Evolutionary conservation across 2,888 invertebrate species (phyloP), one percentile per base, ranked within the genome.

Genomic region (Luperina testacea): DNA sequence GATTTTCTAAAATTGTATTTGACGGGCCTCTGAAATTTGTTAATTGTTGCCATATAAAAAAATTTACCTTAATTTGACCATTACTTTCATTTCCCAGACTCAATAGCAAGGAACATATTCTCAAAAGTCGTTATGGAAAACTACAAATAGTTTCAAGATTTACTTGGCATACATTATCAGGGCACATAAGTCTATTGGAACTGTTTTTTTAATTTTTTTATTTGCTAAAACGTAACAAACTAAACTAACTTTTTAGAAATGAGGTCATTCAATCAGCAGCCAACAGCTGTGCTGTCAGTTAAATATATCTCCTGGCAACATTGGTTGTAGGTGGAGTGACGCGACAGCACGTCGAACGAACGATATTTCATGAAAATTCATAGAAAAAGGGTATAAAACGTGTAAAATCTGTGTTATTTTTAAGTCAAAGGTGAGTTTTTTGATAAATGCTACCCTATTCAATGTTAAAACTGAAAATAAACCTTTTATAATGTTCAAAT

Each of bases 331-430:
- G 89, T 77, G 89, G 80, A 92, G 93, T 93, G 95, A 95, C 93
- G 95, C 94, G 94, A 90, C 89, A 92, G 92, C 86, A 91, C 86
- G 93, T 94, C 94, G 94, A 95, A 93, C 95, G 95, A 95, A 94
- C 93, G 93, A 95, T 90, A 93, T 93, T 92, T 90, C 72, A 89
- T 88, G 87, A 91, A 92, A 91, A 90, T 85, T 90, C 83, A 77
- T 81, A 15, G 87, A 85, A 90, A 91, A 92, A 92, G 90, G 92
- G 90, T 77, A 78, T 80, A 82, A 86, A 90, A 69, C 77, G 82
- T 84, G 68, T 85, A 78, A 78, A 86, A 87, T 87, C 87, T 84
- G 88, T 90, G 90, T 87, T 77, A 87, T 72, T 84, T 83, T 84
- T n/a, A 82, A 83, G 82, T 83, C 85, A 81, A 81, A 90, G 94